Evolutionary conservation across 2,797 vertebrate species (phyloP), one percentile per base, ranked within the genome.

Genomic region (Sebastes steindachneri): DNA sequence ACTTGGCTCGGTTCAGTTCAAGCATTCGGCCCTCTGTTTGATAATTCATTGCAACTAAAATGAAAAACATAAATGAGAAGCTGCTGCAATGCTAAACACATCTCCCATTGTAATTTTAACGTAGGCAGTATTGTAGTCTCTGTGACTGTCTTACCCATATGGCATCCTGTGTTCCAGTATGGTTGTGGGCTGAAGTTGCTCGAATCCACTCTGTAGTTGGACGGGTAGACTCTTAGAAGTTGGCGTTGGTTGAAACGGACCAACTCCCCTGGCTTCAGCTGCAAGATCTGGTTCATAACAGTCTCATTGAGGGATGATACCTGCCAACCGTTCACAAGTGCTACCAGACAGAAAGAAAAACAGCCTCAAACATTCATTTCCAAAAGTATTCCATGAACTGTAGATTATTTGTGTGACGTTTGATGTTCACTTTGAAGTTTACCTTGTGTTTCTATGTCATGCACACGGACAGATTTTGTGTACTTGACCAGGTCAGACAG

Each of bases 161-260:
- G 98, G 92, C 97, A 98, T 85, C 98, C 98, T 15, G 97, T 90
- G 2, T 98, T 99, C 98, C 98, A 99, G 94, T 98, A 99, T 0
- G 97, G 96, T 85, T 99, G 98, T 2, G 98, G 98, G 92, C 97
- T 97, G 92, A 97, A 99, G 95, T 99, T 99, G 93, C 98, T 99
- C 0, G 98, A 99, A 90, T 99, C 98, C 23, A 99, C 98, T 0
- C 98, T 95, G 82, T 97, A 99, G 86, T 98, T 97, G 9, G 97
- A 98, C 0, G 98, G 98, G 75, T 99, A 99, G 84, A 99, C 96
- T 19, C 98, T 96, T 0, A 98, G 94, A 1, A 99, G 95, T 88
- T 99, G 98, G n/a, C 96, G 95, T 86, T 99, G 98, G 95, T 99
- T 99, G 88, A 99, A 97, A 4, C 95, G 96, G 0, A 99, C 96